Evolutionary conservation across 2,113 vertebrate species (phyloP).

Genomic region (Neodontobutis hainanensis): DNA sequence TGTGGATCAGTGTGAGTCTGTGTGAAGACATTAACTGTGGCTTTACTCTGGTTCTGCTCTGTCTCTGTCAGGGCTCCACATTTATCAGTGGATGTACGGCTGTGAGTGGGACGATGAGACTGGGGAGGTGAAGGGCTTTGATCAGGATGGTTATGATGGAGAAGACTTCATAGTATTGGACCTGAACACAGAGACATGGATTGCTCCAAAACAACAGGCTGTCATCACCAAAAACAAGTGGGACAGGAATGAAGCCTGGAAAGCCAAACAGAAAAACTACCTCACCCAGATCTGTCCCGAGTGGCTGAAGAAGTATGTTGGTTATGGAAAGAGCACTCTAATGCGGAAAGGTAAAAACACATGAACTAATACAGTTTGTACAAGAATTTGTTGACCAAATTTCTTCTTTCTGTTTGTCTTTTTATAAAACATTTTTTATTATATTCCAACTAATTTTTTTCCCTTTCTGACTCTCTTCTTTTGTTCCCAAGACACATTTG

Average conservation of each 20-base stretch:
- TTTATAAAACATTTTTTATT: too few species aligned
- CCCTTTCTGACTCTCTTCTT: neutral
- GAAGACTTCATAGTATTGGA: slow-evolving; percentile 50
- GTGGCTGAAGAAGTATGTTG: slow-evolving; percentile 29
- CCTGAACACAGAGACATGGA: slow-evolving; percentile 9
- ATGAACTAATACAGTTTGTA: neutral
- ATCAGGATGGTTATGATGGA: neutral
- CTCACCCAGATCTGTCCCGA: neutral
- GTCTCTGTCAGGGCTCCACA: slow-evolving; percentile 47
- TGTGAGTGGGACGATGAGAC: slow-evolving; percentile 52
- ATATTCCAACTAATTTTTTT: too few species aligned
- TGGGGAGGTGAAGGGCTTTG: fast-evolving
- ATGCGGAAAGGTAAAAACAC: slow-evolving; percentile 31
- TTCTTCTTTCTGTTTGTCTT: too few species aligned
- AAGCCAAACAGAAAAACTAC: fast-evolving
- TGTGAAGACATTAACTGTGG: neutral
- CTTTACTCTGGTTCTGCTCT: neutral
- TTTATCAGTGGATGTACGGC: fast-evolving
- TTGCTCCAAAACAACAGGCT: slow-evolving; percentile 10
- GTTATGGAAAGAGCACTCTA: slow-evolving; percentile 18
- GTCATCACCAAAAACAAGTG: neutral
- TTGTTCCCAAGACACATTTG: neutral
- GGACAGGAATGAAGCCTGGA: neutral
- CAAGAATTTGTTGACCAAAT: neutral
- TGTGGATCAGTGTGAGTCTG: neutral